Conservation (phyloP, 2,113 vertebrate genomes). For the Colinus virginianus region DNA sequence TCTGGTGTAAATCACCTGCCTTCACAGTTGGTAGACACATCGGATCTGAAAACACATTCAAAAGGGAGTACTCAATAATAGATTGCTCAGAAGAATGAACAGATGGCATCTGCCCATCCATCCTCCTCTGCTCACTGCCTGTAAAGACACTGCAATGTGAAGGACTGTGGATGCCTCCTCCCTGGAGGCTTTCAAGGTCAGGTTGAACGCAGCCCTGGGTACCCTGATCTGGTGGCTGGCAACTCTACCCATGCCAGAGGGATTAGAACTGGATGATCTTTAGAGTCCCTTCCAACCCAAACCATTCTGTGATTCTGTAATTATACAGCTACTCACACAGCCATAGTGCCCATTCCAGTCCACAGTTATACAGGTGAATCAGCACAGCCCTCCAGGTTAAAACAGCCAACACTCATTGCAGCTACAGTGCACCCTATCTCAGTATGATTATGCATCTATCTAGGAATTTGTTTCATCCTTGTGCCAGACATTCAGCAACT, state of each 20-base stretch:
- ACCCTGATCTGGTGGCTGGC: too few relatives aligned
- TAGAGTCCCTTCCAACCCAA: too few relatives aligned
- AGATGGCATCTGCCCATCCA: not conserved
- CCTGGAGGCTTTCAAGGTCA: too few relatives aligned
- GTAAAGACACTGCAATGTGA: not conserved
- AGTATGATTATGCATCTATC: not conserved
- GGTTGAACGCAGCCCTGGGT: too few relatives aligned
- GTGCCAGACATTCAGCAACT: conserved; percentile 15
- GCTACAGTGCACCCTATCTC: not conserved
- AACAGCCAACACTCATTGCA: not conserved
- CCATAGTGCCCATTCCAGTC: not conserved
- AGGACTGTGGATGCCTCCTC: too few relatives aligned
- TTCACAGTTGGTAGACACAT: rapidly evolving
- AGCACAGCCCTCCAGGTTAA: not conserved
- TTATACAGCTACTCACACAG: not conserved
- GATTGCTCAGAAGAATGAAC: not conserved
- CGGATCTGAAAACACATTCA: not conserved
- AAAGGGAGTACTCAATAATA: not conserved
- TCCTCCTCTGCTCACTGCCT: not conserved
- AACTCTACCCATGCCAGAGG: too few relatives aligned
- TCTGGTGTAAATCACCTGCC: not conserved
- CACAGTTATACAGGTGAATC: not conserved
- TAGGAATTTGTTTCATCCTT: conserved; percentile 50
- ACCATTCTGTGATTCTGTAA: too few relatives aligned
- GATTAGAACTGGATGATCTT: too few relatives aligned